Conservation (phyloP, 2,113 vertebrate genomes). For the Chamaea fasciata region DNA sequence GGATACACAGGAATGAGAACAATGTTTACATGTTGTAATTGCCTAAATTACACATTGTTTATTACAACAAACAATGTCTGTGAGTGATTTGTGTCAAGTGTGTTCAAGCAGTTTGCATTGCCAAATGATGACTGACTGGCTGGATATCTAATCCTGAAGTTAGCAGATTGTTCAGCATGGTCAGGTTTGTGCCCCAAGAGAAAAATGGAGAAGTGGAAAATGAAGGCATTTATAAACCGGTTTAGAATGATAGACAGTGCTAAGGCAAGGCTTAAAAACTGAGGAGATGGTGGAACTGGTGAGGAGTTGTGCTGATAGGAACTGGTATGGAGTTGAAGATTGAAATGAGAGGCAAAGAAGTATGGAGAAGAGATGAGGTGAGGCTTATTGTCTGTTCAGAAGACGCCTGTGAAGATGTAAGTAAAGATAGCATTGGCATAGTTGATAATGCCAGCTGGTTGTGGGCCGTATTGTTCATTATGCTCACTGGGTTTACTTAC, state of each 20-base stretch:
- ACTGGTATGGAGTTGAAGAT: neutral
- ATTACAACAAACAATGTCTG: neutral
- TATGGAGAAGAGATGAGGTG: neutral
- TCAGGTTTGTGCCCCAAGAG: neutral
- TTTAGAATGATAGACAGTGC: neutral
- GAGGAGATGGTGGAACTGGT: neutral
- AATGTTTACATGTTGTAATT: neutral
- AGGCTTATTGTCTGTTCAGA: neutral
- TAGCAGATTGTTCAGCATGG: neutral
- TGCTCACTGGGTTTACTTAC: neutral
- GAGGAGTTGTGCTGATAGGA: neutral
- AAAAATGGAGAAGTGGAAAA: neutral
- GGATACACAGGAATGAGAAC: neutral
- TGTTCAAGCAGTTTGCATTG: neutral
- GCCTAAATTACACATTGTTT: neutral
- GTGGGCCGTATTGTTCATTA: neutral
- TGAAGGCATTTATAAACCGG: neutral
- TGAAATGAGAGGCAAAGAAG: neutral
- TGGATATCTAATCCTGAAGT: neutral
- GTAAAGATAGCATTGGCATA: neutral
- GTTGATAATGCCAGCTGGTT: neutral
- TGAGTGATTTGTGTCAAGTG: neutral
- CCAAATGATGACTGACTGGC: neutral
- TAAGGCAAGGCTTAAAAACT: neutral
- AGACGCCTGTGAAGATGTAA: neutral